Conservation (phyloP, 2,888 invertebrate genomes). For the Amphipoea lucens region DNA sequence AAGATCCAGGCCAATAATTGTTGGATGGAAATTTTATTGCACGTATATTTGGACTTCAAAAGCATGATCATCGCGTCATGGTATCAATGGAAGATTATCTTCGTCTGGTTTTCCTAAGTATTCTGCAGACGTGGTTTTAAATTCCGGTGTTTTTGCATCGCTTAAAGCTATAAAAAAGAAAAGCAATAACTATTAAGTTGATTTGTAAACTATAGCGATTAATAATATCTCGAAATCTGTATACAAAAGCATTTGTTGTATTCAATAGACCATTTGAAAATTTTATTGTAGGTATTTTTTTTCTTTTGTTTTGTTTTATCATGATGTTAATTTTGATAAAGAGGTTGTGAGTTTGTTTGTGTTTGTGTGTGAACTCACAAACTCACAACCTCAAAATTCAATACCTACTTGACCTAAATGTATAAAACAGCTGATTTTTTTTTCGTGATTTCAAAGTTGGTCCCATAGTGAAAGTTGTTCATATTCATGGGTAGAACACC, state of each 20-base stretch:
- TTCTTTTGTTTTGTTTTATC: too few species aligned
- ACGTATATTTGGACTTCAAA: slow-evolving; percentile 65
- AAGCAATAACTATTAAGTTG: background rate
- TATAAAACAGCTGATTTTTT: too few species aligned
- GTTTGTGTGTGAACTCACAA: too few species aligned
- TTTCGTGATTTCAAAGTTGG: too few species aligned
- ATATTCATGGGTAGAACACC: too few species aligned
- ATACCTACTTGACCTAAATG: too few species aligned
- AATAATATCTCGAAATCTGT: background rate
- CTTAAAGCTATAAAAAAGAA: background rate
- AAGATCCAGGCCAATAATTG: slow-evolving; percentile 66
- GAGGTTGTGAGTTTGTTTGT: too few species aligned
- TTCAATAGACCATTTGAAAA: background rate
- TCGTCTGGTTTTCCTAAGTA: slow-evolving; percentile 28
- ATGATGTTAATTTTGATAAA: too few species aligned
- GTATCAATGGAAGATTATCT: slow-evolving; percentile 29
- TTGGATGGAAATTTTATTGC: slow-evolving; percentile 58
- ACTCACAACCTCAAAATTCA: too few species aligned
- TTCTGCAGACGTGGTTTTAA: slow-evolving; percentile 30
- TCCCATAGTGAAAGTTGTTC: too few species aligned
- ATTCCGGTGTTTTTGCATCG: background rate
- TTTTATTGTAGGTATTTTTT: too few species aligned
- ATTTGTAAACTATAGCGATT: background rate
- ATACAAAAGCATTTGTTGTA: background rate
- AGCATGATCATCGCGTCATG: slow-evolving; percentile 17